Evolutionary conservation across 2,888 invertebrate species (phyloP).

Genomic region (Eurytoma adleriae): DNA sequence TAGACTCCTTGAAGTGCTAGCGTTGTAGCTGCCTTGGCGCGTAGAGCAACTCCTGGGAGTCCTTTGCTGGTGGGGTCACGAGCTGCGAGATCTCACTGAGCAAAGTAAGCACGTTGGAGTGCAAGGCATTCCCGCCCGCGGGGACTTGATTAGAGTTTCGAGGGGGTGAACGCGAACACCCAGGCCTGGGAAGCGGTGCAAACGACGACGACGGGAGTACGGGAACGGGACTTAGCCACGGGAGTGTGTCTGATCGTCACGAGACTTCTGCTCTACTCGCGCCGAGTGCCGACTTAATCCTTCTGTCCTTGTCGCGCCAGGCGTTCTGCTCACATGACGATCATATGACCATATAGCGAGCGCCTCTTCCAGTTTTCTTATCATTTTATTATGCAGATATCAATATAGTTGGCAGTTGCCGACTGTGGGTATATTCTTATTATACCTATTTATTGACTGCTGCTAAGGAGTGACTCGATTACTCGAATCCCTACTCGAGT

Average conservation of each 20-base stretch:
- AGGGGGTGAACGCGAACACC: slow-evolving; percentile 46
- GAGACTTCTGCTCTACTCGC: slow-evolving; percentile 7
- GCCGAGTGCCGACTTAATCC: neutral
- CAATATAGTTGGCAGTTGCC: no score
- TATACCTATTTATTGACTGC: no score
- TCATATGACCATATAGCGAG: slow-evolving; percentile 50
- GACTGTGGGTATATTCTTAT: no score
- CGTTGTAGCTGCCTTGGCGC: neutral
- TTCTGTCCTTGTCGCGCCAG: neutral
- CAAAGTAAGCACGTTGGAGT: neutral
- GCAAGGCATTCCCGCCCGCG: neutral
- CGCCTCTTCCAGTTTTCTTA: no score
- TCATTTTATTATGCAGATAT: no score
- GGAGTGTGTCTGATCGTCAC: slow-evolving; percentile 33
- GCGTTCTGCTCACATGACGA: slow-evolving; percentile 53
- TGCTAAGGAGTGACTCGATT: no score
- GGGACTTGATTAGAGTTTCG: no score
- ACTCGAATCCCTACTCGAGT: no score
- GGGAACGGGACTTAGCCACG: slow-evolving; percentile 18
- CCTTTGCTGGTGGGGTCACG: neutral
- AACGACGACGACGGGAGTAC: neutral
- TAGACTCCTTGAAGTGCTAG: neutral
- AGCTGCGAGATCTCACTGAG: neutral
- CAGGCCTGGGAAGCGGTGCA: slow-evolving; percentile 1
- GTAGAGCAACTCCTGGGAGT: neutral